phyloP scores from a whole-genome alignment of 2,797 vertebrate genomes.

The Coendou prehensilis region DNA sequence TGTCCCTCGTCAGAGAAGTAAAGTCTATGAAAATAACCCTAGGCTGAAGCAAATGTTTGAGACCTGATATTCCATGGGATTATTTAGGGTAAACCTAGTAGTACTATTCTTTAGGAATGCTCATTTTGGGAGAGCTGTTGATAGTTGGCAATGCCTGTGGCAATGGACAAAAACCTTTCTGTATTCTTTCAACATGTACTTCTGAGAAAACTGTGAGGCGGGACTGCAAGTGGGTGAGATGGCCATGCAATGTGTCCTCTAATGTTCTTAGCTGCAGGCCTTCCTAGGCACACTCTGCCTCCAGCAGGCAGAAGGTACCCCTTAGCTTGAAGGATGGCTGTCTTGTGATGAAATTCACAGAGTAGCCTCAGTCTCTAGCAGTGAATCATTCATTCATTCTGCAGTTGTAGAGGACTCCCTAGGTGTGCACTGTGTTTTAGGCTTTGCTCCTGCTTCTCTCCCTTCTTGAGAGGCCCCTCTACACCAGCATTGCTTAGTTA shows the following conservation, averaged over 20 bases:
- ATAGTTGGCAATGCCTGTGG: background rate
- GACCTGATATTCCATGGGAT: background rate
- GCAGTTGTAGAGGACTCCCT: background rate
- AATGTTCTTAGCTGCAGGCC: background rate
- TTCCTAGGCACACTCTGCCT: background rate
- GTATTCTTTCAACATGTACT: background rate
- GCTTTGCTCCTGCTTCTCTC: background rate
- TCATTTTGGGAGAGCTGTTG: background rate
- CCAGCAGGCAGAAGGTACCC: background rate
- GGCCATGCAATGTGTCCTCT: background rate
- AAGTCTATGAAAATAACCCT: conserved; percentile 24
- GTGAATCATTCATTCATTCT: background rate
- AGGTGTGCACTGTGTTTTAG: background rate
- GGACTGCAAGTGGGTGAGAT: background rate
- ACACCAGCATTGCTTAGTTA: background rate
- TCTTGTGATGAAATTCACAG: background rate
- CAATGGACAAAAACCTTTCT: background rate
- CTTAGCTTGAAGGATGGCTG: background rate
- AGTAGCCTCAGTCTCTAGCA: background rate
- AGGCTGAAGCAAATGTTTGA: background rate
- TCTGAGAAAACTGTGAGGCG: conserved; percentile 11
- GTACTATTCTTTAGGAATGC: background rate
- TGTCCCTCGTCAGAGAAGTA: background rate
- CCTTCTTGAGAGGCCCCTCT: background rate
- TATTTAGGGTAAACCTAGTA: background rate